Conservation (phyloP, 2,113 vertebrate genomes). For the Leptodactylus fuscus region DNA sequence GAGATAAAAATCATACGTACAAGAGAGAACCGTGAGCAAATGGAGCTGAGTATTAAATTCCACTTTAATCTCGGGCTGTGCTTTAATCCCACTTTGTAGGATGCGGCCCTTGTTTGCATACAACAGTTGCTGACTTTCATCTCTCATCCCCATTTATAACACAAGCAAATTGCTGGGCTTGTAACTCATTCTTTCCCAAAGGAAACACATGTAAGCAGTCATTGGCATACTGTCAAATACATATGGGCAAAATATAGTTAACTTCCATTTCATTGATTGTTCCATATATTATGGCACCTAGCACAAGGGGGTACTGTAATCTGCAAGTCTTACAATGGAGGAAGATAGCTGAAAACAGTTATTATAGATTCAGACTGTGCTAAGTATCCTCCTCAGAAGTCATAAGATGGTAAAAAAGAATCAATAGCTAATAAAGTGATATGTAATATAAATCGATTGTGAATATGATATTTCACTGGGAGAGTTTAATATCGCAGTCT, state of each 20-base stretch:
- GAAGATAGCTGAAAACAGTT: not conserved
- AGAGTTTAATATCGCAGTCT: too few relatives aligned
- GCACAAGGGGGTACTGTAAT: not conserved
- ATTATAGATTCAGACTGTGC: not conserved
- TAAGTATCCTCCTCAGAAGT: not conserved
- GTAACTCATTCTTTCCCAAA: not conserved
- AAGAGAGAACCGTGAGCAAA: not conserved
- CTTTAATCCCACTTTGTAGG: constrained; percentile 31
- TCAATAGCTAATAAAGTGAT: too few relatives aligned
- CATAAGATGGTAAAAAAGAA: too few relatives aligned
- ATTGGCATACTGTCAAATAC: not conserved
- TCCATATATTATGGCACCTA: not conserved
- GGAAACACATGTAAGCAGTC: not conserved
- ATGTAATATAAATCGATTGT: too few relatives aligned
- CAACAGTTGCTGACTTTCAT: constrained; percentile 51
- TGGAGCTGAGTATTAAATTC: constrained; percentile 29
- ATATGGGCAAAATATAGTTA: not conserved
- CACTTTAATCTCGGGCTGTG: constrained; percentile 49
- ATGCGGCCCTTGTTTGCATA: constrained; percentile 32
- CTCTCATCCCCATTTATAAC: constrained; percentile 10
- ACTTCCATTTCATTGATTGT: not conserved
- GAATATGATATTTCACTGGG: too few relatives aligned
- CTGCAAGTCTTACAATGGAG: not conserved
- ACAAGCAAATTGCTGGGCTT: constrained; percentile 2
- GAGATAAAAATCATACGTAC: not conserved